A percentile compares a stretch with the other conserved stretches of the same genome.
These are phyloP conservation scores for Cacoxenus indagator DNA, from an alignment of 2,888 invertebrate species.

Conservation along the genomic window DNA sequence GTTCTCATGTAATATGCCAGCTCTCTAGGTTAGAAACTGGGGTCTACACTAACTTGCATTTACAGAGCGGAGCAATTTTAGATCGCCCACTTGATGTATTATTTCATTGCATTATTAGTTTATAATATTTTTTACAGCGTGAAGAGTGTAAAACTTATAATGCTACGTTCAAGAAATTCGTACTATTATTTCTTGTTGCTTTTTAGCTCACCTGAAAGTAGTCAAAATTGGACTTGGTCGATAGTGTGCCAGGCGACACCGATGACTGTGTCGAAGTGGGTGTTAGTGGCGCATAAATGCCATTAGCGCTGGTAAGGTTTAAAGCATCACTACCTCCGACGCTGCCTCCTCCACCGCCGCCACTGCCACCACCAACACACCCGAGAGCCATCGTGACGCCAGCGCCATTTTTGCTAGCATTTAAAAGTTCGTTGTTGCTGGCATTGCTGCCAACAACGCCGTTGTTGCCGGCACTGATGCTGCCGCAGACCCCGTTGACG, in stretches of 20 bases:
- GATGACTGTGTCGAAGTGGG: conserved; percentile 69
- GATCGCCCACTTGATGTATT: too few relatives aligned
- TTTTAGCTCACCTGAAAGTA: conserved; percentile 68
- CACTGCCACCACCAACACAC: conserved; percentile 36
- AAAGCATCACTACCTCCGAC: conserved; percentile 30
- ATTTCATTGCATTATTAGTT: too few relatives aligned
- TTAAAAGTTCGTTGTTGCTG: conserved; percentile 46
- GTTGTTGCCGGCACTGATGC: conserved; percentile 31
- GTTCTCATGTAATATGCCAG: too few relatives aligned
- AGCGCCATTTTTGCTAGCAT: conserved; percentile 47
- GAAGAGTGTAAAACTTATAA: too few relatives aligned
- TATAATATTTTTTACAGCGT: too few relatives aligned
- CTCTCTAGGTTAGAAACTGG: too few relatives aligned
- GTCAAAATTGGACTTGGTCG: conserved; percentile 63
- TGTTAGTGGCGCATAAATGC: conserved; percentile 64
- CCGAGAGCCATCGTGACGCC: conserved; percentile 45
- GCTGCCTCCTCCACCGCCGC: conserved; percentile 34
- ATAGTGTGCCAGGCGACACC: conserved; percentile 62
- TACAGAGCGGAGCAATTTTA: too few relatives aligned
- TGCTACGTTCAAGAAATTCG: too few relatives aligned
- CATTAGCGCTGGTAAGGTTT: conserved; percentile 33
- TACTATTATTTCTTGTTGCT: conserved; percentile 12
- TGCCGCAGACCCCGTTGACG: conserved; percentile 31
- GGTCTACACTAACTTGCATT: too few relatives aligned
- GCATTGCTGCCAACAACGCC: conserved; percentile 35